Base-by-base conservation (phyloP, 2,797 vertebrate species). In the Hephaestus fuliginosus region DNA sequence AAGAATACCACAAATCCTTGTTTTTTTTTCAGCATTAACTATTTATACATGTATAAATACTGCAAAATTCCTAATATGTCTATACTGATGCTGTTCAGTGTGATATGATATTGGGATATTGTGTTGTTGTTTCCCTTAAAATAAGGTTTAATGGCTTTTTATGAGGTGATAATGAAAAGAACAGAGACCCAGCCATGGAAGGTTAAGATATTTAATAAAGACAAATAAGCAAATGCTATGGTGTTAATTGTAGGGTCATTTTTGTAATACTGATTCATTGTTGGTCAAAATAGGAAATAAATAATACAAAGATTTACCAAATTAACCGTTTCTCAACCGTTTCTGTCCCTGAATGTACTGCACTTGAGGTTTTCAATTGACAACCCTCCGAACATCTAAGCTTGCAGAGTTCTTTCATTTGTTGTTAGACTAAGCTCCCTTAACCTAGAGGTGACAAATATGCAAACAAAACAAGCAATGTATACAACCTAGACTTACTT, bases 81-180 rank as follows among this genome's bases (percentile, higher is more conserved):
- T 74, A 33, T 55, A 22, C 6, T 44, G 15, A 58, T 18, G 4
- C 30, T 44, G 11, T 55, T 43, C 4, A 30, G 33, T 39, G 48
- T 39, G 6, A 39, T 46, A 2, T 39, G 15, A 33, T 33, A 33
- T 33, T 33, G 17, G 5, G 30, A 22, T 22, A 61, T 58, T 65
- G 49, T 13, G 7, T n/a, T 8, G 17, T 8, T 25, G 61, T 66
- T 61, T 71, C n/a, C 22, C 44, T 15, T 43, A 94, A 96, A 95
- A 94, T 93, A 94, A 94, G 95, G 96, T 97, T 97, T 95, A 97
- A 97, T 97, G 95, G 96, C 96, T 67, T 75, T 96, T 97, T 94
- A 96, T 94, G 95, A 96, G 95, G 96, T 96, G 95, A 97, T 97
- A 97, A 97, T 97, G 96, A 97, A 96, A 93, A 95, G 93, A 94